Percentiles rank a stretch among this genome's conserved stretches.
phyloP scores from a whole-genome alignment of 1,140 invertebrate genomes.

The Gyrodactylus bullatarudis region DNA sequence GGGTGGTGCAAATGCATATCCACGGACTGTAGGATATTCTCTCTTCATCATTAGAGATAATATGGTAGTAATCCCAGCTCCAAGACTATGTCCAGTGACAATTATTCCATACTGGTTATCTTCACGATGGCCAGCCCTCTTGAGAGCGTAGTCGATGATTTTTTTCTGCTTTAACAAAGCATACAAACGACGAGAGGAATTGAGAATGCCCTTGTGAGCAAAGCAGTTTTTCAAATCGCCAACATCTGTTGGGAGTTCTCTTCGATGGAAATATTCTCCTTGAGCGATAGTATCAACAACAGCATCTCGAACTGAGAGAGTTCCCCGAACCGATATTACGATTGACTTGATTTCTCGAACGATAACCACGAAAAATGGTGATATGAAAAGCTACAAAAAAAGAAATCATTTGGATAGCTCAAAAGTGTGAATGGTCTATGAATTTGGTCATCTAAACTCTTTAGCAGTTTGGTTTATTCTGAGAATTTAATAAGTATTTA shows the following conservation, averaged over 20 bases:
- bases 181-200: constrained; percentile 35
- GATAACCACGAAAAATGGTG: constrained; percentile 40
- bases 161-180: constrained; percentile 29
- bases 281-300: constrained; percentile 47
- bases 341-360: constrained; percentile 42
- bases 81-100: constrained; percentile 46
- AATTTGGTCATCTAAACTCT: background rate
- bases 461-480: too few relatives aligned
- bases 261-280: constrained; percentile 18
- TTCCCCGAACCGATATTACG: constrained; percentile 43
- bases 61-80: constrained; percentile 48
- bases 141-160: constrained; percentile 8
- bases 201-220: constrained; percentile 48
- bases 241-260: constrained; percentile 30
- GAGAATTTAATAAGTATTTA: background rate
- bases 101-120: constrained; percentile 33
- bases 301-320: constrained; percentile 41
- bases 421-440: background rate
- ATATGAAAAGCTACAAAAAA: constrained; percentile 2
- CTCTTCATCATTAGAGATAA: constrained; percentile 37
- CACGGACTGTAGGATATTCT: constrained; percentile 34
- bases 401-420: background rate
- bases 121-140: background rate
- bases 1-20: constrained; percentile 44
- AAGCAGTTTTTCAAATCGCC: constrained; percentile 26